Evolutionary conservation across 1,140 invertebrate species (phyloP).

Genomic region (Lucilia cuprina): DNA sequence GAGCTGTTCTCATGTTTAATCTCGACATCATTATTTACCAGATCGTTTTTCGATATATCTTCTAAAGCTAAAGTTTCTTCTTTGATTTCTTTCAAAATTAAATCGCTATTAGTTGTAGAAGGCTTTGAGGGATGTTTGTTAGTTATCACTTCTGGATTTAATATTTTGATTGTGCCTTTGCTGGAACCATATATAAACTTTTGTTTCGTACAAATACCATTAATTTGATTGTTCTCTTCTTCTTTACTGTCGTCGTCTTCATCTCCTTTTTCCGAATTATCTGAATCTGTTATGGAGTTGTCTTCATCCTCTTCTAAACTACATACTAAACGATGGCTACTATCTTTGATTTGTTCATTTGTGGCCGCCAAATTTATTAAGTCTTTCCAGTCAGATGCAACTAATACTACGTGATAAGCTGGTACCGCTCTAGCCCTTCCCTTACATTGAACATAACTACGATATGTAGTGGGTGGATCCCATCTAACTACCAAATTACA

Average conservation of each 20-base stretch:
- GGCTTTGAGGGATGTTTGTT: conserved; percentile 46
- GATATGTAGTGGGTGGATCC: conserved; percentile 75
- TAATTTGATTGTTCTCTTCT: conserved; percentile 38
- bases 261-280: conserved; percentile 18
- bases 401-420: conserved; percentile 75
- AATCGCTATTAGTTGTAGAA: conserved; percentile 43
- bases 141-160: conserved; percentile 58
- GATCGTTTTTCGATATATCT: not conserved
- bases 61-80: conserved; percentile 11
- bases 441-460: conserved; percentile 81
- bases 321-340: conserved; percentile 51
- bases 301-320: conserved; percentile 27
- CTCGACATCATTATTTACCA: not conserved
- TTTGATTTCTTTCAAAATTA: conserved; percentile 50
- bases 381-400: conserved; percentile 52
- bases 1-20: not conserved
- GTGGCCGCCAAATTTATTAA: not conserved
- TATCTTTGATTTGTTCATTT: conserved; percentile 44
- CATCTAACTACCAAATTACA: conserved; percentile 85
- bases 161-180: conserved; percentile 56
- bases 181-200: conserved; percentile 54
- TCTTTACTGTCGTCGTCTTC: conserved; percentile 46
- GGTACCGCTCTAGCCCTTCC: conserved; percentile 74
- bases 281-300: conserved; percentile 28
- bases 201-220: conserved; percentile 29